phyloP scores from a whole-genome alignment of 2,797 vertebrate species.

The Danio tinwini region DNA sequence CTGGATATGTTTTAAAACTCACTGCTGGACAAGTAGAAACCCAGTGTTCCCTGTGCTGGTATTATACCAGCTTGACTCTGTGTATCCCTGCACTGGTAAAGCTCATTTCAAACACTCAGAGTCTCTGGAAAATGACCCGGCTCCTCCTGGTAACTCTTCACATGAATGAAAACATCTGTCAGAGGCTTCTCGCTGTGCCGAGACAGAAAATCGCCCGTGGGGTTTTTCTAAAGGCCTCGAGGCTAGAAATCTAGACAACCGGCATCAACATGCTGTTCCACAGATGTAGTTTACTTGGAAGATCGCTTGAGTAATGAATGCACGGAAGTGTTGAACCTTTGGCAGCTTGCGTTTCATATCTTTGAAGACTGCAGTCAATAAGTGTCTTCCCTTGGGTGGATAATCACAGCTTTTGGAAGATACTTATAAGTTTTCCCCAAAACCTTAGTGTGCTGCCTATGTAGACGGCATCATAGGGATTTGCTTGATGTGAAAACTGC shows the following conservation, averaged over 20 bases:
- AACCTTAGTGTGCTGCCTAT: neutral
- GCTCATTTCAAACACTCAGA: slow-evolving; percentile 32
- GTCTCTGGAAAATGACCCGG: slow-evolving; percentile 25
- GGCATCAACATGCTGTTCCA: slow-evolving; percentile 32
- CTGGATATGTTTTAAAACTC: slow-evolving; percentile 11
- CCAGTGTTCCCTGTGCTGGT: slow-evolving; percentile 30
- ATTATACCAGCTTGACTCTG: slow-evolving; percentile 39
- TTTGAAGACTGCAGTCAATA: slow-evolving; percentile 12
- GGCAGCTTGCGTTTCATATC: slow-evolving; percentile 24
- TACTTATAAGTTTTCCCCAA: neutral
- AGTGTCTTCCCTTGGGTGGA: slow-evolving; percentile 13
- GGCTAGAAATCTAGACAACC: slow-evolving; percentile 34
- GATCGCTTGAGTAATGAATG: slow-evolving; percentile 29
- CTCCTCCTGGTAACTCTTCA: slow-evolving; percentile 34
- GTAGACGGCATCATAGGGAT: neutral
- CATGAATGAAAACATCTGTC: slow-evolving; percentile 47
- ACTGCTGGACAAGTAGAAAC: slow-evolving; percentile 26
- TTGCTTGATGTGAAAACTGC: neutral
- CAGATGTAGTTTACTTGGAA: slow-evolving; percentile 17
- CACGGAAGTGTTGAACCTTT: slow-evolving; percentile 1
- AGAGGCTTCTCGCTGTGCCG: slow-evolving; percentile 20
- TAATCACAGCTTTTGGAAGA: slow-evolving; percentile 27
- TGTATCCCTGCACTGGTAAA: slow-evolving; percentile 32
- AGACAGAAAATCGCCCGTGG: slow-evolving; percentile 36
- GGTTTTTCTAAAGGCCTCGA: slow-evolving; percentile 34